Evolutionary conservation across 2,797 vertebrate genomes (phyloP), one percentile per base, ranked within the genome.

Genomic region (Poeciliopsis presidionis): DNA sequence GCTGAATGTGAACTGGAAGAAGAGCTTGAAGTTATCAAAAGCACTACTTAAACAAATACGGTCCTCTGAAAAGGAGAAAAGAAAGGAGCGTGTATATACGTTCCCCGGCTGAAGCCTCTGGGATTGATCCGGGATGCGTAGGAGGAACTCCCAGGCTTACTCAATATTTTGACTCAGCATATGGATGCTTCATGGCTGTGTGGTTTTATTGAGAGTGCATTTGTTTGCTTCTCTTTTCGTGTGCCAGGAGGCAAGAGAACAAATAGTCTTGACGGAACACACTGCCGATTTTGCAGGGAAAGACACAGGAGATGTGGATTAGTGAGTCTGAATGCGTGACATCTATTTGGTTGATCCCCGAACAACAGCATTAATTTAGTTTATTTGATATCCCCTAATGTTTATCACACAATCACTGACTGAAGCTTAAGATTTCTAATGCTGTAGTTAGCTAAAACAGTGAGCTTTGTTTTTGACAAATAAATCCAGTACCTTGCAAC

Each of bases 191-290:
- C 51, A 49, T 41, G 59, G 69, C 83, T 75, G 65, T 59, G 71
- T 79, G 72, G 14, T 59, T 74, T 65, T 72, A 39, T 53, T 74
- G 57, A 59, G 36, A 80, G 51, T 73, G 8, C 73, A 41, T 78
- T 30, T 83, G 76, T 71, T 45, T 5, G 20, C 77, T 5, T 79
- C 39, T 81, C 63, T 46, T 55, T 76, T 65, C 69, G 57, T 73
- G 76, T 72, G 77, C 74, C 67, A 85, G 14, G 46, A 88, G 36
- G 86, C 77, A 82, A 59, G 36, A 72, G 57, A 82, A 84, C 81
- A 86, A 75, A 90, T 47, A 57, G 79, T 79, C 81, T 86, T 80
- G 87, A 82, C 75, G 41, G 80, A 80, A 72, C 59, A 61, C 65
- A 36, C n/a, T 63, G 43, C 72, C 0, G 72, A 76, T 85, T 79